Base-by-base conservation (phyloP, 2,888 invertebrate species). In the Mongoloraphidia duomilia region DNA sequence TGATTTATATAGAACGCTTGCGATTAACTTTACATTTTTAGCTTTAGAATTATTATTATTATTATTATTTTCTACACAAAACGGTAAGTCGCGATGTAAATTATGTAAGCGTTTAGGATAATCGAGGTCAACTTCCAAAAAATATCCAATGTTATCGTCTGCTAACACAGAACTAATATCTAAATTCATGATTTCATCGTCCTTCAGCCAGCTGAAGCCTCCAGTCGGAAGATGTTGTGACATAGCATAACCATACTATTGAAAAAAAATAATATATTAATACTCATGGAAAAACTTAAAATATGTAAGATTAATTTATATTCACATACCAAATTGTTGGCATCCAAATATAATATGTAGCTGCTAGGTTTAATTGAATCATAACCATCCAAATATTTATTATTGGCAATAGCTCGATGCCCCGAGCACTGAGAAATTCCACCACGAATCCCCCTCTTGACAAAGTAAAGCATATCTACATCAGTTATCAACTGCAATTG, bases 61-160 rank as follows among this genome's bases (percentile, higher is more conserved):
- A n/a, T n/a, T 50, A 33, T 46, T 50, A 41, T 55, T 53, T 52
- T 60, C 53, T 2, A 57, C 47, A 45, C 58, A 60, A 46, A 63
- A 59, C 8, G 59, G 59, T 11, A 60, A 49, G 51, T 63, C 61
- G 46, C 56, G 56, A 48, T 63, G 67, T 8, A 40, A 9, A 41
- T 62, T 58, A 49, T 69, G 66, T 34, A 65, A 49, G 12, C 58
- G 47, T 12, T 56, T 14, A 4, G 67, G 65, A 55, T 70, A 69
- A 35, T 62, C 57, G 33, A 71, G 49, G 51, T 71, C 67, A 5
- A 69, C 66, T 52, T 69, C 65, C 3, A 69, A 54, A 34, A 68
- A 60, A 50, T 63, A 66, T 0, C 63, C 65, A n/a, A 45, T 51
- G 40, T 57, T 55, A 37, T 45, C 46, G 45, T 57, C 52, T 14